Evolutionary conservation across 64 coral and sea anemone genomes (phyloP), one percentile per base, ranked within the genome.

Genomic region (Montipora capricornis): DNA sequence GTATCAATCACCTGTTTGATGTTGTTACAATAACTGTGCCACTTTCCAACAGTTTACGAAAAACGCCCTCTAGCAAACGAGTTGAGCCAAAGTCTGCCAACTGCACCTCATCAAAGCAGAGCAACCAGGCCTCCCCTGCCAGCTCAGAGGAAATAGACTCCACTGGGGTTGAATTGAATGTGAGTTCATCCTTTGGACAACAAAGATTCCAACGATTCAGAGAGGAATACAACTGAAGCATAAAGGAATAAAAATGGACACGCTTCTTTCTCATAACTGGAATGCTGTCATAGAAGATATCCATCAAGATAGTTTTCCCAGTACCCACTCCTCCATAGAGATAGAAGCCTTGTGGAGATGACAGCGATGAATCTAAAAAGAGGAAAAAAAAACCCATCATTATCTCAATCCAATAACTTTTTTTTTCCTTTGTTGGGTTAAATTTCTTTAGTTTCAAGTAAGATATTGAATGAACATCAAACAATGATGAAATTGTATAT

Each of bases 61-160:
- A 96, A 6, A 96, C 53, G 14, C 95, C 95, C 75, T 96, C 95
- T 45, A 96, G 50, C 26, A 96, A 77, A 11, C 95, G 95, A 26
- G 93, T 92, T 13, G 95, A 90, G 11, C 87, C 95, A 71, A 93
- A 96, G 82, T 96, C 95, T 46, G 95, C 84, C 20, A 96, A 70
- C 74, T 96, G 95, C 91, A 96, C 90, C 49, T 96, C 95, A 68
- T 96, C 95, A 93, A 96, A 96, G 48, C 95, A 96, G 49, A 96
- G 91, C 61, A 96, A 58, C 95, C 91, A 93, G 3, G 91, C 83
- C 76, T 90, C 91, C 4, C 67, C 76, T n/a, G 88, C 89, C 48
- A 96, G 61, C 37, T 87, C 69, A 50, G 80, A 37, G 16, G 95
- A 91, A 77, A 96, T 74, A n/a, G 81, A 59, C 44, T 96, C 85